Conservation (phyloP, 2,888 invertebrate species). For the Odontocolon sp. region DNA sequence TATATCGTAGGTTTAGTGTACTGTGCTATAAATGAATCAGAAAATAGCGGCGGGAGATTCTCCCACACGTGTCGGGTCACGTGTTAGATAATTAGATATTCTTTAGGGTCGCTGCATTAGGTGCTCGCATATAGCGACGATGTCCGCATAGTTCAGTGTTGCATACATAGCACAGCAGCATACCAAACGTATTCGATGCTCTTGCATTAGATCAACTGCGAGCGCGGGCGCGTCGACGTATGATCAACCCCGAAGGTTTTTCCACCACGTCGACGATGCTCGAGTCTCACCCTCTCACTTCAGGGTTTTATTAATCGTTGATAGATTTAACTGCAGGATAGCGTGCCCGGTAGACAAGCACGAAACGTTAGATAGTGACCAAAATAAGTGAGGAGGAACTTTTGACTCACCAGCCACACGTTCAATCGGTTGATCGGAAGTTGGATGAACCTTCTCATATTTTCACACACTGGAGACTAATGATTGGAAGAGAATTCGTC, state of each 20-base stretch:
- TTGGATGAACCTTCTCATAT: slow-evolving; percentile 17
- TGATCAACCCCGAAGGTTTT: slow-evolving; percentile 49
- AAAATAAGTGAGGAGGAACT: slow-evolving; percentile 18
- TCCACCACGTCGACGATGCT: slow-evolving; percentile 24
- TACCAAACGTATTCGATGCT: slow-evolving; percentile 47
- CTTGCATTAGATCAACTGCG: slow-evolving; percentile 68
- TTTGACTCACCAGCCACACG: slow-evolving; percentile 41
- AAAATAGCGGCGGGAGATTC: slow-evolving; percentile 77
- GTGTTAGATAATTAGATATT: slow-evolving; percentile 81
- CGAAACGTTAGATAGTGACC: not conserved
- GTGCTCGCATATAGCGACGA: slow-evolving; percentile 24
- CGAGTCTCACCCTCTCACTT: slow-evolving; percentile 20
- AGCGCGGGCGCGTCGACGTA: slow-evolving; percentile 48
- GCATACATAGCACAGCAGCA: no score
- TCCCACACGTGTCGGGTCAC: slow-evolving; percentile 80
- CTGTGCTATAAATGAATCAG: slow-evolving; percentile 75
- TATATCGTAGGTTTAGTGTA: slow-evolving; percentile 29
- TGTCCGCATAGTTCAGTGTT: no score
- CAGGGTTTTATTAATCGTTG: slow-evolving; percentile 71
- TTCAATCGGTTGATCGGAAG: slow-evolving; percentile 56
- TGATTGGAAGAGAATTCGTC: not conserved
- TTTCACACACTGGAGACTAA: slow-evolving; percentile 40
- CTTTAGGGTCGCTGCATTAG: slow-evolving; percentile 72
- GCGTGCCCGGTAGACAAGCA: slow-evolving; percentile 70
- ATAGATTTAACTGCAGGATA: slow-evolving; percentile 74